Evolutionary conservation across 2,797 vertebrate genomes (phyloP).

Genomic region (Sebastes hopkinsi): DNA sequence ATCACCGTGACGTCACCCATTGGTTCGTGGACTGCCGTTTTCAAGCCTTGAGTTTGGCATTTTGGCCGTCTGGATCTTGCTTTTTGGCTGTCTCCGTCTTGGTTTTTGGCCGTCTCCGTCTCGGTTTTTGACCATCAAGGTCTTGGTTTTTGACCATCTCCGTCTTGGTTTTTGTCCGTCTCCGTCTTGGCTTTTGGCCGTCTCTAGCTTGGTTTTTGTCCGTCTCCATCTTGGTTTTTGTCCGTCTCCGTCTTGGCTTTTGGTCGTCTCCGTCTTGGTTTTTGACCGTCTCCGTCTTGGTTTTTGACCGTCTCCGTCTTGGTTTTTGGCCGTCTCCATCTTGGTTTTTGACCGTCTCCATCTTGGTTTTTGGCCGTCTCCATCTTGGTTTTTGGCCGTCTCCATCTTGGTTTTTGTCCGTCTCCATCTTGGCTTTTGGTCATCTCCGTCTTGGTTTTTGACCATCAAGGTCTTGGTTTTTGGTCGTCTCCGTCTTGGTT

Average conservation of each 20-base stretch:
- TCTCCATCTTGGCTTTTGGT: rapidly evolving
- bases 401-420: too few relatives aligned
- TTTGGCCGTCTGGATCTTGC: too few relatives aligned
- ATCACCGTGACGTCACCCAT: too few relatives aligned
- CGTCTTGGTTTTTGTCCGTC: rapidly evolving
- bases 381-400: rapidly evolving
- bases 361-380: rapidly evolving
- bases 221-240: too few relatives aligned
- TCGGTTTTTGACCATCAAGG: rapidly evolving
- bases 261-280: rapidly evolving
- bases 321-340: rapidly evolving
- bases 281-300: rapidly evolving
- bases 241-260: too few relatives aligned
- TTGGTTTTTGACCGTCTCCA: rapidly evolving
- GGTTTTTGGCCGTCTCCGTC: rapidly evolving
- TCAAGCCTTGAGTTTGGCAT: too few relatives aligned
- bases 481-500: rapidly evolving
- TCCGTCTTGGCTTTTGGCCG: rapidly evolving
- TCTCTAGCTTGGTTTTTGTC: rapidly evolving
- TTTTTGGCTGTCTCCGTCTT: too few relatives aligned
- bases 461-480: rapidly evolving
- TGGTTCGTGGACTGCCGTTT: too few relatives aligned
- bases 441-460: too few relatives aligned
- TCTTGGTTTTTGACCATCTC: too few relatives aligned
- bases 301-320: rapidly evolving